Evolutionary conservation across 2,113 vertebrate genomes (phyloP).

Genomic region (Calidris pygmaea): DNA sequence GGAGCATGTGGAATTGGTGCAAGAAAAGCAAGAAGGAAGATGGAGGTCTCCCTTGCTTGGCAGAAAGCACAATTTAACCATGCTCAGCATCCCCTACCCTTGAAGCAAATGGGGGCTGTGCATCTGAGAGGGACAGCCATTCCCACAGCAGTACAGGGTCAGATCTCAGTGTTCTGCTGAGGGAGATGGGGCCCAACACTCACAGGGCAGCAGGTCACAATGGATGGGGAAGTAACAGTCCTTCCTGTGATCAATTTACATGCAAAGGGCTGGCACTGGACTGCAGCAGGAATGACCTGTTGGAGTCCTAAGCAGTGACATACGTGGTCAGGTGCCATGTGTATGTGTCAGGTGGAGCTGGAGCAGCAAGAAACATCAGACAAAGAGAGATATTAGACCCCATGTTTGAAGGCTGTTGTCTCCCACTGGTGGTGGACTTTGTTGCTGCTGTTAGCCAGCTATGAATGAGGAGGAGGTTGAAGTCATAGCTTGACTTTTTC

Average conservation of each 20-base stretch:
- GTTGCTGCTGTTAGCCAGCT: neutral
- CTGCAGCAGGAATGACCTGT: neutral
- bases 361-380: neutral
- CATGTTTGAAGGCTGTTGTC: neutral
- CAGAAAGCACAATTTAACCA: neutral
- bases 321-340: neutral
- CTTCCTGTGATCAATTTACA: neutral
- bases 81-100: neutral
- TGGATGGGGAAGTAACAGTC: neutral
- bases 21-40: neutral
- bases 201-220: neutral
- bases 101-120: neutral
- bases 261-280: neutral
- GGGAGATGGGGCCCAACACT: neutral
- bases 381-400: neutral
- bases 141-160: neutral
- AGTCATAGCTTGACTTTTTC: neutral
- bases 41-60: neutral
- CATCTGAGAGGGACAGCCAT: neutral
- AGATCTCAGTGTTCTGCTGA: neutral
- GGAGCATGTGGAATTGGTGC: neutral
- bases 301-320: neutral
- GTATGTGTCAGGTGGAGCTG: neutral
- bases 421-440: neutral
- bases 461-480: neutral